Evolutionary conservation across 2,113 vertebrate genomes (phyloP).

Genomic region (Limnothrissa miodon): DNA sequence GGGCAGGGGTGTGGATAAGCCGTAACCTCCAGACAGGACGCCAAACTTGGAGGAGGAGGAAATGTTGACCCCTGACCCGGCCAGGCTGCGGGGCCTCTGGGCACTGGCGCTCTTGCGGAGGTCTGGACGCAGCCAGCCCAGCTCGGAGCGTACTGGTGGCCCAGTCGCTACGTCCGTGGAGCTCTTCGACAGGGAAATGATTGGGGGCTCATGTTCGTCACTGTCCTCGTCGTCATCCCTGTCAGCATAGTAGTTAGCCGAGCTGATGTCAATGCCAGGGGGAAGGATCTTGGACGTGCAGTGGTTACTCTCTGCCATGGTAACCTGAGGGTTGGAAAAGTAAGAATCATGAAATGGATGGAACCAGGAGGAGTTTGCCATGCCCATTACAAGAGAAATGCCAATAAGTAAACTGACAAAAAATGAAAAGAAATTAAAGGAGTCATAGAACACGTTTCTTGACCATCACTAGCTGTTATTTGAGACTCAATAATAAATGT

Average conservation of each 20-base stretch:
- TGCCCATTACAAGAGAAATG: too few species aligned
- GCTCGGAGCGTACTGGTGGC: conserved; percentile 47
- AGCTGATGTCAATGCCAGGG: conserved; percentile 29
- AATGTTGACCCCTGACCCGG: conserved; percentile 20
- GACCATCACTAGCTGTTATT: too few species aligned
- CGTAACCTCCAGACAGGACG: not conserved
- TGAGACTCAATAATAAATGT: too few species aligned
- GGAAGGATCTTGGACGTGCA: conserved; percentile 37
- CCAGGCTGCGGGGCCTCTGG: conserved; percentile 29
- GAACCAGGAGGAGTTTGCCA: too few species aligned
- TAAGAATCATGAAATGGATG: not conserved
- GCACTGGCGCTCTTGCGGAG: conserved; percentile 69
- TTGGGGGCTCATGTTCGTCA: conserved; percentile 36
- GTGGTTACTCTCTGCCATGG: conserved; percentile 24
- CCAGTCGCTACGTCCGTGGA: conserved; percentile 67
- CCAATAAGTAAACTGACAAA: too few species aligned
- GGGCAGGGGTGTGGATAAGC: too few species aligned
- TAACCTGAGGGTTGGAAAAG: not conserved
- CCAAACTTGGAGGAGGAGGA: not conserved
- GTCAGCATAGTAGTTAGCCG: conserved; percentile 2
- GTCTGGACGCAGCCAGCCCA: conserved; percentile 55
- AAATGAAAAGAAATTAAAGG: too few species aligned
- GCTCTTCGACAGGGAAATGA: conserved; percentile 73
- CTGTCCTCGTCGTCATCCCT: not conserved
- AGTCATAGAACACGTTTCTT: too few species aligned